A percentile compares a stretch with the other conserved stretches of the same genome.
phyloP scores from a whole-genome alignment of 1,140 invertebrate species.

The Zaprionus taronus region DNA sequence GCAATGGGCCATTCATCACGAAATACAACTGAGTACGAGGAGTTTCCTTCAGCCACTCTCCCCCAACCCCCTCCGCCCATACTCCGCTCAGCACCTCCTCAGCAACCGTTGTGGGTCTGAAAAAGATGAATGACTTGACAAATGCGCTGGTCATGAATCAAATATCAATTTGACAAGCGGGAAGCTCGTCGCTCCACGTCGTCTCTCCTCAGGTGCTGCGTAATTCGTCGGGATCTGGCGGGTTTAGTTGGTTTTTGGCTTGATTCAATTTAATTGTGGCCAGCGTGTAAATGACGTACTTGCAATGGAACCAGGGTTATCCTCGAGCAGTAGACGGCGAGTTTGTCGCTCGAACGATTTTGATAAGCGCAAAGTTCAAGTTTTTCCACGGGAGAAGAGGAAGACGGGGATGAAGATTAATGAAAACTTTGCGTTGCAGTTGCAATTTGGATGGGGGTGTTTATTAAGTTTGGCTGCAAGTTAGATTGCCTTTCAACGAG shows the following conservation, averaged over 20 bases:
- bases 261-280: slow-evolving; percentile 82
- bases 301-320: slow-evolving; percentile 18
- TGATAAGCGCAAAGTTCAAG: slow-evolving; percentile 62
- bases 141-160: slow-evolving; percentile 83
- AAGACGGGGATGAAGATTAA: slow-evolving; percentile 56
- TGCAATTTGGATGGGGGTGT: slow-evolving; percentile 53
- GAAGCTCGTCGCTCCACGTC: slow-evolving; percentile 38
- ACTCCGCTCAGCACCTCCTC: neutral
- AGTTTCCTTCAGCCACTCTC: neutral
- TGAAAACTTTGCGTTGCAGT: slow-evolving; percentile 68
- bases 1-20: slow-evolving; percentile 70
- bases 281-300: slow-evolving; percentile 70
- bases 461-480: slow-evolving; percentile 75
- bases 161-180: slow-evolving; percentile 83
- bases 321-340: neutral
- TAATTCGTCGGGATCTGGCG: slow-evolving; percentile 24
- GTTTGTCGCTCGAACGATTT: slow-evolving; percentile 29
- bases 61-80: neutral
- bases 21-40: slow-evolving; percentile 36
- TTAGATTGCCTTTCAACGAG: slow-evolving; percentile 66
- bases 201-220: slow-evolving; percentile 59
- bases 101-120: slow-evolving; percentile 22
- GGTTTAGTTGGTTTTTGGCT: slow-evolving; percentile 27
- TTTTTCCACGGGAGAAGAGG: slow-evolving; percentile 2
- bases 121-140: slow-evolving; percentile 83